Evolutionary conservation across 2,797 vertebrate species (phyloP), one percentile per base, ranked within the genome.

Genomic region (Halcyon smyrnensis): DNA sequence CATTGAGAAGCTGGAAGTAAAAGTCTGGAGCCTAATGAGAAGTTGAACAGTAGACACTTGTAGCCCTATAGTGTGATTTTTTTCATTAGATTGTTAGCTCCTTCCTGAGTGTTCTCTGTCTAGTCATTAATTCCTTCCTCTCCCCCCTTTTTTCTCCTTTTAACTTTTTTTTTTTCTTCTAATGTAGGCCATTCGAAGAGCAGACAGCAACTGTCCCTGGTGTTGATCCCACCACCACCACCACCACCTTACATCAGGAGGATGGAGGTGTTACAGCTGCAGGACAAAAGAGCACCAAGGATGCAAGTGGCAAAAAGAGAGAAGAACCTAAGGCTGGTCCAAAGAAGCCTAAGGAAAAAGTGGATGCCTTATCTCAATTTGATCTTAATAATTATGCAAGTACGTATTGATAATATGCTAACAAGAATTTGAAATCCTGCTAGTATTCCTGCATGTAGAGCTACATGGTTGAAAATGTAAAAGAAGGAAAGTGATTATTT

Each of bases 311-410:
- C 28, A 99, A 99, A 65, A 99, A 99, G 89, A 99, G 98, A 97
- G 99, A 99, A 41, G 99, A 99, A 12, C 97, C 98, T 60, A 99
- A 99, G 94, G 98, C 98, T 90, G 98, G 98, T 14, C 97, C 98
- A 37, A 99, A 99, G 97, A 99, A 99, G 95, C 99, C 99, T 73
- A 99, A 99, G 96, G 99, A 99, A 95, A 99, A 99, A 97, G 98
- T 98, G 91, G 99, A 99, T 84, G 99, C 99, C 3, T 98, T 99
- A 36, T 99, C 99, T 80, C 99, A 99, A 93, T 99, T 99, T 97
- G 99, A 99, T 97, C 99, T 99, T 83, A 99, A 99, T 98, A 99
- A 99, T 98, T 99, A 99, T 56, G 99, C 99, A 97, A 99, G 99
- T 99, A 97, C 96, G 99, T 99, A 70, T 51, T 88, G 64, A 12